These are phyloP conservation scores for Esox niger DNA, from an alignment of 2,113 vertebrate genomes.

Conservation along the genomic window DNA sequence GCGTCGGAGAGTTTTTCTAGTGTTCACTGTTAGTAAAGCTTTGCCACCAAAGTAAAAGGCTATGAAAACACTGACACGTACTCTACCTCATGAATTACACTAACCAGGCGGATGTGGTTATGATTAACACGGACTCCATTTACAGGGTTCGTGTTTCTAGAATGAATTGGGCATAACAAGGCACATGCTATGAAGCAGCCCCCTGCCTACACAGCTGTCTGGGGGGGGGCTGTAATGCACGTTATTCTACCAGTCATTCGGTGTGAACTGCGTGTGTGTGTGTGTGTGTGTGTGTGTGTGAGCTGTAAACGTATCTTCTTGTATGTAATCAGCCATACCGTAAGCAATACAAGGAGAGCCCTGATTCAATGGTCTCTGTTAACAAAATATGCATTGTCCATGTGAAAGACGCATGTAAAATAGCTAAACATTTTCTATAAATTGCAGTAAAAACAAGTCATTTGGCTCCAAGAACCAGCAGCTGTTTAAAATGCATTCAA, in stretches of 20 bases:
- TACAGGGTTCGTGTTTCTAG: constrained; percentile 32
- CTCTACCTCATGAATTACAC: background rate
- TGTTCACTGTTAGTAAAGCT: constrained; percentile 63
- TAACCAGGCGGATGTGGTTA: constrained; percentile 25
- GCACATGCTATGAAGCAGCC: constrained; percentile 63
- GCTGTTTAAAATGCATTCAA: constrained; percentile 29
- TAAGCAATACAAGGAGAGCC: constrained; percentile 40
- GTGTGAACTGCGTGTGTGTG: constrained; percentile 17
- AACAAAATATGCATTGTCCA: constrained; percentile 21
- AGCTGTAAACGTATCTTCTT: constrained; percentile 30
- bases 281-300: constrained; percentile 1
- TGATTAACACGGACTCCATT: constrained; percentile 26
- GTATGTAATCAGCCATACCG: constrained; percentile 40
- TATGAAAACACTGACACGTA: constrained; percentile 3
- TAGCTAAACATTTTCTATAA: constrained; percentile 2
- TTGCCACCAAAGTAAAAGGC: constrained; percentile 53
- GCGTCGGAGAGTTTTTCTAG: constrained; percentile 30
- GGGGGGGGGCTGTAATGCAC: constrained; percentile 38
- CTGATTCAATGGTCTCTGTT: constrained; percentile 30
- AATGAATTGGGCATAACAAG: constrained; percentile 53
- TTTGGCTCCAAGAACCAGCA: constrained; percentile 38
- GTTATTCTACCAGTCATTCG: constrained; percentile 25
- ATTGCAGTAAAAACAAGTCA: background rate
- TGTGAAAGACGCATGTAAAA: constrained; percentile 33
- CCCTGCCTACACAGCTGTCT: constrained; percentile 35